These are phyloP conservation scores for Acanthis flammea DNA, from an alignment of 2,797 vertebrate species.

Conservation along the genomic window DNA sequence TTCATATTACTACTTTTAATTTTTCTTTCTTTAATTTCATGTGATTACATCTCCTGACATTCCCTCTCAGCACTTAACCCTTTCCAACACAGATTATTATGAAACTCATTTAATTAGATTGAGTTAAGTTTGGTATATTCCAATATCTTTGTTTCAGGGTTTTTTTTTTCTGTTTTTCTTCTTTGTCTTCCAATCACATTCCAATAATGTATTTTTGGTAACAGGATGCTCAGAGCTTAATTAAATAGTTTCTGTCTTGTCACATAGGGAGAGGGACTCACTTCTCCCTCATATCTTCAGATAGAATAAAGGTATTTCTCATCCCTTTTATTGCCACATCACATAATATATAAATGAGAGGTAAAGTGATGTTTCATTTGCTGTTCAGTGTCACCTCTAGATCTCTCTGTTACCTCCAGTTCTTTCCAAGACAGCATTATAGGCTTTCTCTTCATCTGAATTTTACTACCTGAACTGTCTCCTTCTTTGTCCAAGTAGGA, in stretches of 20 bases:
- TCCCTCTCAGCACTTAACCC: slow-evolving; percentile 17
- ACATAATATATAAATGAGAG: background rate
- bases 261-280: background rate
- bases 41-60: slow-evolving; percentile 11
- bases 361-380: background rate
- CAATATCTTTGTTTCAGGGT: background rate
- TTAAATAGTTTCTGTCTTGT: background rate
- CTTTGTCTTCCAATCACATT: background rate
- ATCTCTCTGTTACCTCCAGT: background rate
- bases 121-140: background rate
- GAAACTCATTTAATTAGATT: background rate
- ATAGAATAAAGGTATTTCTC: slow-evolving; percentile 8
- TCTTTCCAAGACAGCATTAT: background rate
- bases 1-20: slow-evolving; percentile 25
- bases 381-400: background rate
- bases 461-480: background rate
- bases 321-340: background rate
- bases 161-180: background rate
- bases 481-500: background rate
- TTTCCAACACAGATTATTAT: background rate
- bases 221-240: background rate
- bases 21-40: slow-evolving; percentile 38
- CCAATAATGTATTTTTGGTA: background rate
- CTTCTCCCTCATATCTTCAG: background rate
- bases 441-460: background rate